phyloP scores from a whole-genome alignment of 2,113 vertebrate species.

The Pygoscelis antarcticus region DNA sequence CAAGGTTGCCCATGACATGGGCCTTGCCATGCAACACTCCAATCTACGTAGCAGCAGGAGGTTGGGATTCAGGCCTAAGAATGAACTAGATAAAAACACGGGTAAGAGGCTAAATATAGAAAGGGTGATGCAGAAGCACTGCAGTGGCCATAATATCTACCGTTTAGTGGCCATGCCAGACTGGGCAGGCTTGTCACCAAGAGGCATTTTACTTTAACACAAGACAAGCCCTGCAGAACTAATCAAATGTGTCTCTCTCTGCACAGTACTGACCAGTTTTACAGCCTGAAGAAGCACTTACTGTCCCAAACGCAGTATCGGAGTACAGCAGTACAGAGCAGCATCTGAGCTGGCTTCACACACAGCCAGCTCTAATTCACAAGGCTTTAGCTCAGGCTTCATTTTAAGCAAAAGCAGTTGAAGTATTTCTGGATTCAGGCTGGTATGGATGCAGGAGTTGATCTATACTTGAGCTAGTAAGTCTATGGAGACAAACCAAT shows the following conservation, averaged over 20 bases:
- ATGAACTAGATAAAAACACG: not conserved
- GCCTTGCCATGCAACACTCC: not conserved
- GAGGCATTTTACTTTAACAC: not conserved
- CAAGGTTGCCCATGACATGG: fast-evolving
- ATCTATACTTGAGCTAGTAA: not conserved
- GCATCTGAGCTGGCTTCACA: not conserved
- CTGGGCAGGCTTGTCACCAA: not conserved
- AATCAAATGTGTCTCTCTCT: not conserved
- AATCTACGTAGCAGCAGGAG: not conserved
- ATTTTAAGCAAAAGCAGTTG: not conserved
- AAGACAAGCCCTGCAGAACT: not conserved
- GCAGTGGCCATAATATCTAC: not conserved
- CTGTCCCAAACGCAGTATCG: not conserved
- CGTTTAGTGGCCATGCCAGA: not conserved
- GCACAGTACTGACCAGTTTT: not conserved
- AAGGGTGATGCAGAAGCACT: not conserved
- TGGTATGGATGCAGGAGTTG: not conserved
- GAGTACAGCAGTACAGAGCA: not conserved
- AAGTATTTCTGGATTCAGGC: not conserved
- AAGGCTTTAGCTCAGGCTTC: not conserved
- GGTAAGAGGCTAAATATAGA: not conserved
- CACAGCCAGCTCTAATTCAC: not conserved
- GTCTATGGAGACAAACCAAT: not conserved
- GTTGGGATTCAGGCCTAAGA: not conserved
- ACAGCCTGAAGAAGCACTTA: not conserved